Percentiles rank a stretch among this genome's conserved stretches.
Evolutionary conservation across 2,113 vertebrate genomes (phyloP).

Genomic region (Tetrao urogallus): DNA sequence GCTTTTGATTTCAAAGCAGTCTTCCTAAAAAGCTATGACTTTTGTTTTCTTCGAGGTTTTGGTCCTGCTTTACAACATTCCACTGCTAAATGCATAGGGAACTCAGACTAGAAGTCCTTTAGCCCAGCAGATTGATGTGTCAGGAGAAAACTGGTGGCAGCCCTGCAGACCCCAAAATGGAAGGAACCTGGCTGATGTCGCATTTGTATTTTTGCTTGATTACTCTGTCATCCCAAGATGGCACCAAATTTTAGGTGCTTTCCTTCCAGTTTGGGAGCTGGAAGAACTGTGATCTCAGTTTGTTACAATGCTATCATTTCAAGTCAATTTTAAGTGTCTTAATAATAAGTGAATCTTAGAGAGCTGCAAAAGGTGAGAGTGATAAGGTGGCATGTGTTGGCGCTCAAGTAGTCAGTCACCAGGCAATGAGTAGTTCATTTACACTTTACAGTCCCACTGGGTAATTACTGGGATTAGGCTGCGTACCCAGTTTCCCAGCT

Average conservation of each 20-base stretch:
- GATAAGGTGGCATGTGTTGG: not conserved
- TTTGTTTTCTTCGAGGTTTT: not conserved
- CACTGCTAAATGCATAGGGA: not conserved
- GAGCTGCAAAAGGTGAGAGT: conserved; percentile 16
- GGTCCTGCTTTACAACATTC: not conserved
- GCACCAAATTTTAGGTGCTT: conserved; percentile 34
- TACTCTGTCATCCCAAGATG: not conserved
- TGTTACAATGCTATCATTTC: conserved; percentile 26
- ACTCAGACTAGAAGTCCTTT: not conserved
- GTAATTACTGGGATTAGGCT: conserved; percentile 41
- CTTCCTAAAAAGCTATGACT: not conserved
- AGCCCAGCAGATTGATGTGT: not conserved
- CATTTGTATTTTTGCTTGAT: not conserved
- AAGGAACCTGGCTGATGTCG: not conserved
- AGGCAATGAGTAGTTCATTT: not conserved
- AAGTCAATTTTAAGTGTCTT: conserved; percentile 39
- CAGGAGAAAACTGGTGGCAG: not conserved
- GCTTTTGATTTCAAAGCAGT: not conserved
- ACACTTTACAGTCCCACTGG: conserved; percentile 37
- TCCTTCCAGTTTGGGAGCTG: not conserved
- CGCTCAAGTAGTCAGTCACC: not conserved
- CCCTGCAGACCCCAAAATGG: not conserved
- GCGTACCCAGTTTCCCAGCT: conserved; percentile 37
- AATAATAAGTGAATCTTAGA: conserved; percentile 46
- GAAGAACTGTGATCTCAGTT: conserved; percentile 27